Evolutionary conservation across 2,113 vertebrate genomes (phyloP).

Genomic region (Pachycephala philippinensis): DNA sequence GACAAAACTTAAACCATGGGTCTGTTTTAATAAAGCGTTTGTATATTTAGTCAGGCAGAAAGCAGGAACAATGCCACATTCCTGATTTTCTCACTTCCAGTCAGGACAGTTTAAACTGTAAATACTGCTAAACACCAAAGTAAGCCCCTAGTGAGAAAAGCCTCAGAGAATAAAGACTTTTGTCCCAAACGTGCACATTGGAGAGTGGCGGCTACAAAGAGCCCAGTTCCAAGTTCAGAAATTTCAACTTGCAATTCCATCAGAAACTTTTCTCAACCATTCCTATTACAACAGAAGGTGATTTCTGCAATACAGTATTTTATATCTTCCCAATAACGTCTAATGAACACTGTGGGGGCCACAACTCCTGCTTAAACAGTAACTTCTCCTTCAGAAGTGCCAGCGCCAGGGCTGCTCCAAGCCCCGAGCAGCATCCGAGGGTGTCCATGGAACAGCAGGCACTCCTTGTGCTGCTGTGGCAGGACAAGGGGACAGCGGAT

Average conservation of each 20-base stretch:
- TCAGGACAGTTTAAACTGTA: not conserved
- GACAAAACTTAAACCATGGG: not conserved
- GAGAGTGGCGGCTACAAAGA: not conserved
- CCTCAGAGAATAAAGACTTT: not conserved
- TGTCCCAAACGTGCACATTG: not conserved
- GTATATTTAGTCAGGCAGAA: not conserved
- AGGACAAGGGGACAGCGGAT: not conserved
- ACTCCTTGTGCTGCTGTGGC: not conserved
- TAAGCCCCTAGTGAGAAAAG: not conserved
- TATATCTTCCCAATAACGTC: conserved; percentile 13
- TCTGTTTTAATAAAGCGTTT: not conserved
- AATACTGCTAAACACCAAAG: not conserved
- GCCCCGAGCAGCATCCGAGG: not conserved
- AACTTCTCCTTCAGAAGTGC: not conserved
- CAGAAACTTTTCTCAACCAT: not conserved
- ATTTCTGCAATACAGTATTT: not conserved
- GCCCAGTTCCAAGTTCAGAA: conserved; percentile 19
- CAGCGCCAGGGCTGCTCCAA: not conserved
- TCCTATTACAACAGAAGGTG: not conserved
- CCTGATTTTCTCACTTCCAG: not conserved
- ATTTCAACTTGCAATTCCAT: not conserved
- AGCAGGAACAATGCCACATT: not conserved
- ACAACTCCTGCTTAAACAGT: not conserved
- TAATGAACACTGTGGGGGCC: not conserved
- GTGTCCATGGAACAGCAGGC: not conserved